Percentiles rank a stretch among this genome's conserved stretches.
Conservation (phyloP, 2,113 vertebrate genomes). For the Carassius carassius region DNA sequence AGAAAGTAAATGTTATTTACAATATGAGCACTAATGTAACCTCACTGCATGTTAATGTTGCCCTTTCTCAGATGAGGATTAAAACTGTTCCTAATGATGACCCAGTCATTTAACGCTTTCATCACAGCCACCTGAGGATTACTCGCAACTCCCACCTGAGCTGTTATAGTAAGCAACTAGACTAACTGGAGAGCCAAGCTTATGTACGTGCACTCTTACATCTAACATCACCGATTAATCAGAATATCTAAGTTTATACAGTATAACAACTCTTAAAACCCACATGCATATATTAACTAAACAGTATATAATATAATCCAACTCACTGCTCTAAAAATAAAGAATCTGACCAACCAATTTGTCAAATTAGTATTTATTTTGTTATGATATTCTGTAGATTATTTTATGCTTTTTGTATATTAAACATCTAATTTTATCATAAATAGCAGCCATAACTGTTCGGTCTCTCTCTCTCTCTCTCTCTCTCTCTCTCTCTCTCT, state of each 20-base stretch:
- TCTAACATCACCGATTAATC: neutral
- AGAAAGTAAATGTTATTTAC: constrained; percentile 67
- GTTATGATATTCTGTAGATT: neutral
- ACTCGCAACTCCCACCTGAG: constrained; percentile 23
- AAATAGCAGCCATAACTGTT: neutral
- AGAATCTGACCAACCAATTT: neutral
- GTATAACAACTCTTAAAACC: neutral
- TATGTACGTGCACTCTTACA: neutral
- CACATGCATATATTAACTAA: neutral
- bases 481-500: too few species aligned
- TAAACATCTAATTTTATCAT: neutral
- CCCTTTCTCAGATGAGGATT: constrained; percentile 58
- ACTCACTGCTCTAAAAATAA: neutral
- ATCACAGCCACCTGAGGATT: constrained; percentile 29
- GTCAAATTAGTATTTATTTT: neutral
- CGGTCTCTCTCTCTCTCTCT: too few species aligned
- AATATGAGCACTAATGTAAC: constrained; percentile 66
- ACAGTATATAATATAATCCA: neutral
- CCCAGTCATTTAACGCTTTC: constrained; percentile 42
- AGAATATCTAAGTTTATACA: neutral
- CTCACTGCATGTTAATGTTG: constrained; percentile 63
- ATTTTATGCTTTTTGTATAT: neutral
- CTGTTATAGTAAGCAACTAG: neutral
- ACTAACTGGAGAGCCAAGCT: neutral
- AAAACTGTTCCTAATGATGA: constrained; percentile 51